phyloP scores from a whole-genome alignment of 2,113 vertebrate genomes.

The Oryzias woworae region DNA sequence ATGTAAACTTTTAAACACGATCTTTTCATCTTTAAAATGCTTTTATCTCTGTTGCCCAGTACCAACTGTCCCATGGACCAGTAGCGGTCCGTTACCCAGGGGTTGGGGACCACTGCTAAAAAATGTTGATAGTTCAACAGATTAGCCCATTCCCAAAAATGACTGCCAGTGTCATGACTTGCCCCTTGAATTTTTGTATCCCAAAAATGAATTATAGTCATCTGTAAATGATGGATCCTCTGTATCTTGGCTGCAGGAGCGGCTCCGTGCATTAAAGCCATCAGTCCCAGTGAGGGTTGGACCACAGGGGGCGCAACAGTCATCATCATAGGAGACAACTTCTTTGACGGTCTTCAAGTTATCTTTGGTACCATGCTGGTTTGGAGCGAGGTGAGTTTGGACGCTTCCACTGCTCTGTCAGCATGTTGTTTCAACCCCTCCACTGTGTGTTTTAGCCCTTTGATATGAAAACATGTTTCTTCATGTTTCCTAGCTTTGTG shows the following conservation, averaged over 20 bases:
- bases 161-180: neutral
- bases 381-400: conserved; percentile 77
- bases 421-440: conserved; percentile 43
- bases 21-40: too few relatives aligned
- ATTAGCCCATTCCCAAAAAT: too few relatives aligned
- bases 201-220: neutral
- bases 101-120: too few relatives aligned
- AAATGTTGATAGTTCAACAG: too few relatives aligned
- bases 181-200: neutral
- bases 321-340: conserved; percentile 83
- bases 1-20: too few relatives aligned
- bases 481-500: conserved; percentile 51
- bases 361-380: conserved; percentile 81
- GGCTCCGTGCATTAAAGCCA: conserved; percentile 80
- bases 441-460: conserved; percentile 37
- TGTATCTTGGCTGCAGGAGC: conserved; percentile 43
- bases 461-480: conserved; percentile 59
- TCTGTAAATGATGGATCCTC: conserved; percentile 1
- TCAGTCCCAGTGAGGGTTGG: conserved; percentile 81
- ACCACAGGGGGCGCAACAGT: conserved; percentile 81
- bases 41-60: too few relatives aligned
- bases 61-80: too few relatives aligned
- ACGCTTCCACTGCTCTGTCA: conserved; percentile 29
- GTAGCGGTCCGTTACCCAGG: too few relatives aligned
- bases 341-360: conserved; percentile 81